phyloP scores from a whole-genome alignment of 2,113 vertebrate species.

The Epinephelus cyanopodus region DNA sequence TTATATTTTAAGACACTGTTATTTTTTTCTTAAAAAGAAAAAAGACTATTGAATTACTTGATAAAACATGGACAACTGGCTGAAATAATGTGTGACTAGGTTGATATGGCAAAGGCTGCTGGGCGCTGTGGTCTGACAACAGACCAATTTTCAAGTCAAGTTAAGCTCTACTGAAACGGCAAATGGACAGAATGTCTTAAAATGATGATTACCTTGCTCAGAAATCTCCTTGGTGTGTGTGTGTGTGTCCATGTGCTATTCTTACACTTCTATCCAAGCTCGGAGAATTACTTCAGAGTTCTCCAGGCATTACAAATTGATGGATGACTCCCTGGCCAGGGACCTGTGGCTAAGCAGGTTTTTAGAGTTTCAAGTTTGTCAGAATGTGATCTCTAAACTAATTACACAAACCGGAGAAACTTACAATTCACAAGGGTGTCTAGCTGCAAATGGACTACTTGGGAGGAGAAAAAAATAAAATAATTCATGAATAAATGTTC shows the following conservation, averaged over 20 bases:
- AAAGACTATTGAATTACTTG: constrained; percentile 16
- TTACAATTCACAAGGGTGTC: neutral
- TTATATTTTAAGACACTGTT: neutral
- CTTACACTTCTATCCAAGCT: constrained; percentile 49
- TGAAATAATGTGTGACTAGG: constrained; percentile 36
- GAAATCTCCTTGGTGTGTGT: neutral
- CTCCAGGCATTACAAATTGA: constrained; percentile 59
- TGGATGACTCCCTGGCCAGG: constrained; percentile 35
- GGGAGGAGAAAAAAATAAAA: neutral
- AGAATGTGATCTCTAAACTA: constrained; percentile 43
- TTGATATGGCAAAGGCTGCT: constrained; percentile 29
- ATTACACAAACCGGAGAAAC: constrained; percentile 34
- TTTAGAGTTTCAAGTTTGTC: constrained; percentile 22
- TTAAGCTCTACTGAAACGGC: constrained; percentile 49
- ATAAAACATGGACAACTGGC: neutral
- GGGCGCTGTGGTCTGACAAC: constrained; percentile 17
- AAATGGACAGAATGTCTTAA: constrained; percentile 64
- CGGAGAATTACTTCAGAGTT: constrained; percentile 51
- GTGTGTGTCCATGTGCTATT: constrained; percentile 20
- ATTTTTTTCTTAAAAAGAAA: too few species aligned
- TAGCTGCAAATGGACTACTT: constrained; percentile 11
- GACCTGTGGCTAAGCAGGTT: constrained; percentile 20
- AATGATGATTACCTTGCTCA: constrained; percentile 47
- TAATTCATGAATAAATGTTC: constrained; percentile 4
- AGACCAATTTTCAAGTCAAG: constrained; percentile 36